A percentile compares a stretch with the other conserved stretches of the same genome.
Evolutionary conservation across 2,797 vertebrate species (phyloP).

Genomic region (Thunnus albacares): DNA sequence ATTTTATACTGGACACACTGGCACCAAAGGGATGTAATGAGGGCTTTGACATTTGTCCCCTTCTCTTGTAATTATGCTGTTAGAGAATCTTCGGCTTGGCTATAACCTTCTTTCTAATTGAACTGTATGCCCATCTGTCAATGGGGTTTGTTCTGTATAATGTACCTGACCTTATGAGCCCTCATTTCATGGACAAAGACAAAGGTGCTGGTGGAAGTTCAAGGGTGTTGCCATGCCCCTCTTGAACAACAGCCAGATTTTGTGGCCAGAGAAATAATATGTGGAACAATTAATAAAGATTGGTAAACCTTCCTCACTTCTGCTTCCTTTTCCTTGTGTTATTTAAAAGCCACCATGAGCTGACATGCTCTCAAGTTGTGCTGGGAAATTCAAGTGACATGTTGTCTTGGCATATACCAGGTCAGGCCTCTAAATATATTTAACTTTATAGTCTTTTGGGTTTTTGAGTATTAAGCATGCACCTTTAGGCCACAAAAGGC

Average conservation of each 20-base stretch:
- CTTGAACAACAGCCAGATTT: no score
- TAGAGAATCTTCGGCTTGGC: conserved; percentile 51
- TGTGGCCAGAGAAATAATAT: neutral
- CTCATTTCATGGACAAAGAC: conserved; percentile 26
- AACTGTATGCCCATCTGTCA: conserved; percentile 45
- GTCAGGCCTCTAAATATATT: no score
- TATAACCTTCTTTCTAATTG: conserved; percentile 67
- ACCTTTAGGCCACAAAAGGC: no score
- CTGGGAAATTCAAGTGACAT: no score
- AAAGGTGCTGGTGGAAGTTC: conserved; percentile 6
- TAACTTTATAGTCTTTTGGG: no score
- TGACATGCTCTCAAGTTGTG: no score
- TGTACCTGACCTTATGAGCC: conserved; percentile 36
- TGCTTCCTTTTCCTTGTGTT: neutral
- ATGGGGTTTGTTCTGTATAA: conserved; percentile 43
- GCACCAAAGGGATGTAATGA: conserved; percentile 74
- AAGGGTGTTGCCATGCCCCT: neutral
- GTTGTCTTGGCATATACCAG: no score
- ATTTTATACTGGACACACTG: conserved; percentile 68
- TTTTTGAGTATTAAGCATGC: no score
- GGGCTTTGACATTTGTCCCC: conserved; percentile 75
- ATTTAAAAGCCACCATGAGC: no score
- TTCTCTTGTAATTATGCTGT: conserved; percentile 67
- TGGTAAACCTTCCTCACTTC: neutral
- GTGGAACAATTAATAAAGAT: neutral